These are phyloP conservation scores for Discoglossus pictus DNA, from an alignment of 2,797 vertebrate species.

Conservation along the genomic window DNA sequence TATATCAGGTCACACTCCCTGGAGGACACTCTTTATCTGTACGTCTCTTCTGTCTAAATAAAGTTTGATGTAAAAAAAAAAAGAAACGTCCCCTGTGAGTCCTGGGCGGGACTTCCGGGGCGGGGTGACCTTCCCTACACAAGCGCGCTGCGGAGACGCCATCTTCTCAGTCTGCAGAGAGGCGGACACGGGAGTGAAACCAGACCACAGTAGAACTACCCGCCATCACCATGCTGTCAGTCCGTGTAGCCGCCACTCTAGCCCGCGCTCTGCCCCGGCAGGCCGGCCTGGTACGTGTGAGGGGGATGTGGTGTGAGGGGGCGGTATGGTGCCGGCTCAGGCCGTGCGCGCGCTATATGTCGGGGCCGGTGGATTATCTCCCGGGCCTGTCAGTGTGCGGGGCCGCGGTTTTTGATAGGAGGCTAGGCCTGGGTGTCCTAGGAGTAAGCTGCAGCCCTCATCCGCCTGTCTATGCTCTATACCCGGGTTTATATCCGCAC, in stretches of 20 bases:
- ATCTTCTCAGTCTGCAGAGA: conserved; percentile 65
- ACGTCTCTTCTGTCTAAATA: not conserved
- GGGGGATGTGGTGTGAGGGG: rapidly evolving
- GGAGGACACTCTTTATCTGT: too few relatives aligned
- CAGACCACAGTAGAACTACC: not conserved
- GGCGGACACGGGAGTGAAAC: conserved; percentile 33
- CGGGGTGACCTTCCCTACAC: conserved; percentile 53
- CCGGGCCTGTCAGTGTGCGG: not conserved
- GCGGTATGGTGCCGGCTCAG: too few relatives aligned
- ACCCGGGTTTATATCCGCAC: too few relatives aligned
- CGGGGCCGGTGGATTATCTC: not conserved
- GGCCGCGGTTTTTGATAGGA: not conserved
- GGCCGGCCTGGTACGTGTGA: conserved; percentile 80
- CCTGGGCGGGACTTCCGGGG: not conserved
- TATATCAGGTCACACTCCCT: too few relatives aligned
- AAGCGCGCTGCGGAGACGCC: conserved; percentile 53
- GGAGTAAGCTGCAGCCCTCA: too few relatives aligned
- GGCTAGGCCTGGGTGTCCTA: too few relatives aligned
- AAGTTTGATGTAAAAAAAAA: conserved; percentile 6
- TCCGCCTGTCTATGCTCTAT: too few relatives aligned
- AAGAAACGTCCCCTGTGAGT: rapidly evolving
- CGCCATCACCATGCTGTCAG: conserved; percentile 78
- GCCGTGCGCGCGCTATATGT: not conserved
- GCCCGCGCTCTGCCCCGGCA: conserved; percentile 81
- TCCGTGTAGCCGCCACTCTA: conserved; percentile 86